Evolutionary conservation across 2,888 invertebrate species (phyloP).

Genomic region (Hirtodrosophila trivittata): DNA sequence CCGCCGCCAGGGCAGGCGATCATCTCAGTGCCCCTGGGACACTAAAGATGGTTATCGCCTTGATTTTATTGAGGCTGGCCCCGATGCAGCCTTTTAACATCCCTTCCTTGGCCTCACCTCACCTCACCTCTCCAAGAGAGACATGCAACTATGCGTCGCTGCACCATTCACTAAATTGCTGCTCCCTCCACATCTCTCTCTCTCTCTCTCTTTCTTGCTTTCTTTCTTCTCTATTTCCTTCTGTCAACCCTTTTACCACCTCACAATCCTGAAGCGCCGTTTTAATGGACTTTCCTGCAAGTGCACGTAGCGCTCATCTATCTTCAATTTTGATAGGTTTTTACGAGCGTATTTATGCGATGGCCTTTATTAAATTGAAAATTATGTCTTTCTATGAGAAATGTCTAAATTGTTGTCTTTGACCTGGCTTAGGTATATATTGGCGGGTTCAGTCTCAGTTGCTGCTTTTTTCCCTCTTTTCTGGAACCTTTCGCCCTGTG

Average conservation of each 20-base stretch:
- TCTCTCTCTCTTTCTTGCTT: neutral
- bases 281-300: constrained; percentile 58
- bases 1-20: constrained; percentile 24
- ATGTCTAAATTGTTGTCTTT: constrained; percentile 60
- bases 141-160: constrained; percentile 63
- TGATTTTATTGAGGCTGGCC: constrained; percentile 66
- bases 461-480: constrained; percentile 3
- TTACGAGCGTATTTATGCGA: constrained; percentile 64
- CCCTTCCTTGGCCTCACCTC: constrained; percentile 8
- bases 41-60: constrained; percentile 64
- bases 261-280: constrained; percentile 39
- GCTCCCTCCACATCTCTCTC: too few relatives aligned
- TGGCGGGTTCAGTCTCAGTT: neutral
- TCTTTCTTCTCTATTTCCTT: neutral
- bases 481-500: constrained; percentile 20
- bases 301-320: constrained; percentile 71
- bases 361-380: constrained; percentile 76
- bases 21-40: constrained; percentile 57
- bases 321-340: constrained; percentile 73
- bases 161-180: constrained; percentile 4
- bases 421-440: constrained; percentile 5
- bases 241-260: constrained; percentile 38
- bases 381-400: constrained; percentile 78
- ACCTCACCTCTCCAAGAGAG: constrained; percentile 28
- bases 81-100: constrained; percentile 50